Evolutionary conservation across 2,113 vertebrate genomes (phyloP), one percentile per base, ranked within the genome.

Genomic region (Tachycineta bicolor): DNA sequence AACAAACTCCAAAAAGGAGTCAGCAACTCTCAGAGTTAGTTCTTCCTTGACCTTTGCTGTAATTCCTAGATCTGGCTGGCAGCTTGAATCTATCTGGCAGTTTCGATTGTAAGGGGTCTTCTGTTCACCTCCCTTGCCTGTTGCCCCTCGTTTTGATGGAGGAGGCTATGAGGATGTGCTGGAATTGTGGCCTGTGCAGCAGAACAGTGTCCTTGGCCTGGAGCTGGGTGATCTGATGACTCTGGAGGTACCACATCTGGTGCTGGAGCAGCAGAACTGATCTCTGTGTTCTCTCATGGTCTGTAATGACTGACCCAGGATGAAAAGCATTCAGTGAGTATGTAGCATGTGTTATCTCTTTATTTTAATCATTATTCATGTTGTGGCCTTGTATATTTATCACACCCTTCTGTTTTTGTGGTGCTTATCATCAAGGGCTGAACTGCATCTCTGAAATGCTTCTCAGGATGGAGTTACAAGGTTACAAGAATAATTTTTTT

Each of bases 201-300:
- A n/a, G 85, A 75, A 16, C 74, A 9, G 43, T 33, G 33, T 55
- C 62, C 50, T 62, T 22, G 18, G n/a, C 74, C 88, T 37, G 3
- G 20, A 74, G 78, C 85, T 52, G 33, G 20, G 3, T 43, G 53
- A 7, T n/a, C 46, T 6, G 76, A 26, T 0, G 5, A 5, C 56
- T 49, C 24, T 41, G 69, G 52, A 52, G 47, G 28, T 24, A 9
- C 46, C 43, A 14, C 0, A 0, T 46, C 10, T 33, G 1, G 7
- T 15, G 49, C 56, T 69, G 46, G 49, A 82, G 62, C 3, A 33
- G 60, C 69, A 55, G 74, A 46, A 24, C 10, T 18, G 29, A 17
- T 44, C 28, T 52, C 37, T 52, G 11, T 24, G 68, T 1, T 2
- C 37, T 87, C 1, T 39, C 29, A 0, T 12, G 21, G 47, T 63